A percentile compares a stretch with the other conserved stretches of the same genome.
phyloP scores from a whole-genome alignment of 2,113 vertebrate genomes.

The Castor canadensis region DNA sequence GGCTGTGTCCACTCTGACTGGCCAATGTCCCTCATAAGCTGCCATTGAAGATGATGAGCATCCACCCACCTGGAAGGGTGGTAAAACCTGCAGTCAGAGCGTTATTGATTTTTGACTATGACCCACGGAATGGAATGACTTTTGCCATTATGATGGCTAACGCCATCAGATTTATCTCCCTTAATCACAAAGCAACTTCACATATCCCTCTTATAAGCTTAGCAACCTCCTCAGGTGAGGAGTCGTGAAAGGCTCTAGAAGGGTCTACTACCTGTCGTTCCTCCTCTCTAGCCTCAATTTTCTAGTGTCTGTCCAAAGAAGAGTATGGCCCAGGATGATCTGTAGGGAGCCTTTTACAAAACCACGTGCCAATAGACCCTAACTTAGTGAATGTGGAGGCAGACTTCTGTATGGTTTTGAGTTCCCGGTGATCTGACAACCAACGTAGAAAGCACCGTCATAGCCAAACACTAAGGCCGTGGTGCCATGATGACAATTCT shows the following conservation, averaged over 20 bases:
- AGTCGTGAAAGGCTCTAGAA: not conserved
- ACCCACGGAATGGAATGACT: not conserved
- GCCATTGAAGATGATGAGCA: not conserved
- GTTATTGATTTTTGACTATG: not conserved
- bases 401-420: accelerated
- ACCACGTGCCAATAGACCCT: not conserved
- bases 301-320: not conserved
- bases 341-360: not conserved
- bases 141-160: not conserved
- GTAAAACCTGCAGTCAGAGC: not conserved
- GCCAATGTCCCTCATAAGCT: not conserved
- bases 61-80: too few species aligned
- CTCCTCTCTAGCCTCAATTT: not conserved
- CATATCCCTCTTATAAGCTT: too few species aligned
- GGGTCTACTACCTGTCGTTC: not conserved
- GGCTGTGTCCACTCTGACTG: not conserved
- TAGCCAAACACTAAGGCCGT: not conserved
- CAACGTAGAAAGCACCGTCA: not conserved
- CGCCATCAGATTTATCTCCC: not conserved
- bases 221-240: not conserved
- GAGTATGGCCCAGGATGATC: not conserved
- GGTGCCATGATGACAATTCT: not conserved
- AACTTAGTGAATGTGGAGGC: not conserved
- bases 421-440: not conserved
- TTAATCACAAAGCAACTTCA: not conserved